Percentiles rank a stretch among this genome's conserved stretches.
Evolutionary conservation across 2,888 invertebrate species (phyloP).

Genomic region (Stomorhina lunata): DNA sequence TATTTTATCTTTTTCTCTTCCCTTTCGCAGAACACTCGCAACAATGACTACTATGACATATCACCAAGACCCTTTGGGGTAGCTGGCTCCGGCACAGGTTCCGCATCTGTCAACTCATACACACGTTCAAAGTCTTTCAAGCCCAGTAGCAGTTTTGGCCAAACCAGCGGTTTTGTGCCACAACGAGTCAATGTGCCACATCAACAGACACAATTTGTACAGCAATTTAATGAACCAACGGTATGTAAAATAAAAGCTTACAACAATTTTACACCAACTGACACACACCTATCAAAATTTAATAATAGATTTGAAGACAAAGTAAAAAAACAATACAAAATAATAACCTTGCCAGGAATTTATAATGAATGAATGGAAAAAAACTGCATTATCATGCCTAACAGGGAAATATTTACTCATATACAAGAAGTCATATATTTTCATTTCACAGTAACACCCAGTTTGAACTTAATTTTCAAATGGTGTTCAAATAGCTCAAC

Average conservation of each 20-base stretch:
- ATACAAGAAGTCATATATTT: too few species aligned
- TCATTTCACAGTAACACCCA: conserved; percentile 22
- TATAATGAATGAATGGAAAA: too few species aligned
- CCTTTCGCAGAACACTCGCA: conserved; percentile 75
- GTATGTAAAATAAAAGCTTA: conserved; percentile 69
- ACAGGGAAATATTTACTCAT: conserved; percentile 1
- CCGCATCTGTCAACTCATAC: conserved; percentile 65
- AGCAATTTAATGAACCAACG: conserved; percentile 77
- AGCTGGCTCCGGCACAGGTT: conserved; percentile 62
- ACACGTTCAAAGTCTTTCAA: conserved; percentile 76
- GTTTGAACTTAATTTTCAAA: background rate
- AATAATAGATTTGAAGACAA: background rate
- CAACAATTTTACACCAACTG: background rate
- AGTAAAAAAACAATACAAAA: background rate
- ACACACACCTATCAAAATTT: background rate
- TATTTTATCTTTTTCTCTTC: background rate
- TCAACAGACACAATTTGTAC: conserved; percentile 78
- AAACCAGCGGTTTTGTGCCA: conserved; percentile 71
- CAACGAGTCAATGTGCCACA: conserved; percentile 78
- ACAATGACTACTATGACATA: conserved; percentile 78
- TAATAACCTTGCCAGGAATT: conserved; percentile 49
- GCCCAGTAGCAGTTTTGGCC: conserved; percentile 67
- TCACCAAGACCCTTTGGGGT: conserved; percentile 79
- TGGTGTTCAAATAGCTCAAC: background rate
- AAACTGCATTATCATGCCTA: conserved; percentile 7